Evolutionary conservation across 1,140 invertebrate genomes (phyloP), one percentile per base, ranked within the genome.

Genomic region (Asbolus verrucosus): DNA sequence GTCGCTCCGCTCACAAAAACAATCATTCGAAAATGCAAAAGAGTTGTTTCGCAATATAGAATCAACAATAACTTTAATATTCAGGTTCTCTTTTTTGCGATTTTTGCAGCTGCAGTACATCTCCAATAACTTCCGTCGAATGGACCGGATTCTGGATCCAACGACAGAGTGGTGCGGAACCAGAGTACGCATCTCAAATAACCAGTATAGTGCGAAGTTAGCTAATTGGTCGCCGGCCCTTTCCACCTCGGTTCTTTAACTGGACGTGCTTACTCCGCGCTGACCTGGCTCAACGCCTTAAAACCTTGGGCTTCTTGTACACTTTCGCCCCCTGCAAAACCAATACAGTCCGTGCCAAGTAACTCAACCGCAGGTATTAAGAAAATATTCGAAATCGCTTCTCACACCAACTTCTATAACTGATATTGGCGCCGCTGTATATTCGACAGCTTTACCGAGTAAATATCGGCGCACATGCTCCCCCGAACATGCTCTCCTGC

Each of bases 291-390:
- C 61, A 63, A 21, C 39, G 16, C 59, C 59, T 39, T 63, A 62
- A 38, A 62, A 8, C 36, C 61, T n/a, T 21, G 24, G 21, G 33
- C 36, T 18, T 39, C 36, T 39, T 36, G 36, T 38, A n/a, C 33
- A 41, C 21, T 39, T 63, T 11, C 61, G 13, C 61, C 39, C 39
- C 39, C 50, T 21, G n/a, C 41, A 63, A 63, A 63, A 39, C 33
- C 61, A 63, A 63, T 63, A 41, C 61, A 63, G 39, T 63, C 61
- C 61, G 61, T 63, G 61, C 61, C 61, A 63, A 63, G 61, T 63
- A 39, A 63, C 61, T 41, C 61, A 41, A 41, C 61, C 39, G 24
- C 61, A 63, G 61, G 61, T 63, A 63, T 63, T 63, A 63, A 41
- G 39, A 63, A 63, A 63, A 62, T 62, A 63, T 63, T 63, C 11